A percentile compares a stretch with the other conserved stretches of the same genome.
Evolutionary conservation across 1,140 invertebrate genomes (phyloP).

Genomic region (Drosophila miranda): DNA sequence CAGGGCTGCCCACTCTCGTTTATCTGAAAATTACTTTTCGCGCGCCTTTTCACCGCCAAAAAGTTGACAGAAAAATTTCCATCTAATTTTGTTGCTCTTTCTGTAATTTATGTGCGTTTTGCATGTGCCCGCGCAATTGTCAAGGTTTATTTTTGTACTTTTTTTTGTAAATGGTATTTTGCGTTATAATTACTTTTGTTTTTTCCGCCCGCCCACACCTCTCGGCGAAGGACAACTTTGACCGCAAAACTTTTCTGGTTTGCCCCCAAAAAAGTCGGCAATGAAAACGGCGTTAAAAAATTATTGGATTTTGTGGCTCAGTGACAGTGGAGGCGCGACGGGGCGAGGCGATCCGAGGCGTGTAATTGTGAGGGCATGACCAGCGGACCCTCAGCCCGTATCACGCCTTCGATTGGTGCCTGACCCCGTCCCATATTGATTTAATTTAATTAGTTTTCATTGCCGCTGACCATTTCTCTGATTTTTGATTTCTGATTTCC

Average conservation of each 20-base stretch:
- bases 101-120: conserved; percentile 76
- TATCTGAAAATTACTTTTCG: conserved; percentile 66
- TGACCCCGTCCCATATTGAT: conserved; percentile 57
- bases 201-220: conserved; percentile 6
- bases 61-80: conserved; percentile 38
- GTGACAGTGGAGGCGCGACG: neutral
- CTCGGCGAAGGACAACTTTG: conserved; percentile 22
- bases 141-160: conserved; percentile 57
- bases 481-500: conserved; percentile 40
- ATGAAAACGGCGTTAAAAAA: conserved; percentile 41
- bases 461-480: conserved; percentile 55
- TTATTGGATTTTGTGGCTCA: conserved; percentile 46
- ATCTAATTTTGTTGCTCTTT: conserved; percentile 16
- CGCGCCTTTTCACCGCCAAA: conserved; percentile 53
- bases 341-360: neutral
- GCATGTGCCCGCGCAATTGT: conserved; percentile 77
- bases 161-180: conserved; percentile 44
- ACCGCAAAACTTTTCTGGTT: conserved; percentile 35
- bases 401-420: conserved; percentile 10
- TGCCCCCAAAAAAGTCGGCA: conserved; percentile 34
- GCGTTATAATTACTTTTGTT: conserved; percentile 67
- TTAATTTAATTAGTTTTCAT: conserved; percentile 73
- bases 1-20: conserved; percentile 25
- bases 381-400: conserved; percentile 10
- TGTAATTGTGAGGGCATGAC: conserved; percentile 48